Base-by-base conservation (phyloP, 1,140 invertebrate genomes). In the Mylabris phalerata region DNA sequence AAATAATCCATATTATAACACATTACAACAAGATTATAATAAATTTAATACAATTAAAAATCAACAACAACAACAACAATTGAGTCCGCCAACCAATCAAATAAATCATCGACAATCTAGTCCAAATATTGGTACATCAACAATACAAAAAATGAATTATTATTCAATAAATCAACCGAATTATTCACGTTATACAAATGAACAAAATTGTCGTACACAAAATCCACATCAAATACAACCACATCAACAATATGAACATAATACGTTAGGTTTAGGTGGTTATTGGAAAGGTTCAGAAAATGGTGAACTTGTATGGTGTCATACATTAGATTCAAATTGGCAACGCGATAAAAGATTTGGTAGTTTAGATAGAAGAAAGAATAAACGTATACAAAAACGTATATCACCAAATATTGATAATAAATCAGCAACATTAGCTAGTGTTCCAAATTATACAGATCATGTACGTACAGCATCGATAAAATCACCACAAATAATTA, bases 331-430 rank as follows among this genome's bases (percentile, higher is more conserved):
- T 59, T 49, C 59, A 9, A 65, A 52, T 50, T 71, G 65, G 66
- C 68, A 71, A 49, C 60, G 65, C 50, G 73, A 75, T 54, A 73
- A 73, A 61, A 67, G 70, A 64, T 84, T 84, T 67, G 81, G 83
- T 25, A 85, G 83, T 69, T 73, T 85, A 44, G 83, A 85, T 70
- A 76, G 83, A 27, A 77, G 82, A 69, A 80, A 79, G 71, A 79
- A 74, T 54, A 75, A 69, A 47, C 58, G 74, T 32, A 65, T 77
- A 51, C 71, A 75, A 46, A 64, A 68, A 50, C 48, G 67, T 9
- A 71, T 72, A 48, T 55, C 67, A 2, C 75, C 65, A 58, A 59
- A 50, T 59, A 47, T 68, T 27, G 70, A 67, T 48, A 64, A 57
- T n/a, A 69, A 74, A 56, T 68, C 62, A 40, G 65, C 66, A 9